Base-by-base conservation (phyloP, 2,797 vertebrate genomes). In the Cossypha niveicapilla region DNA sequence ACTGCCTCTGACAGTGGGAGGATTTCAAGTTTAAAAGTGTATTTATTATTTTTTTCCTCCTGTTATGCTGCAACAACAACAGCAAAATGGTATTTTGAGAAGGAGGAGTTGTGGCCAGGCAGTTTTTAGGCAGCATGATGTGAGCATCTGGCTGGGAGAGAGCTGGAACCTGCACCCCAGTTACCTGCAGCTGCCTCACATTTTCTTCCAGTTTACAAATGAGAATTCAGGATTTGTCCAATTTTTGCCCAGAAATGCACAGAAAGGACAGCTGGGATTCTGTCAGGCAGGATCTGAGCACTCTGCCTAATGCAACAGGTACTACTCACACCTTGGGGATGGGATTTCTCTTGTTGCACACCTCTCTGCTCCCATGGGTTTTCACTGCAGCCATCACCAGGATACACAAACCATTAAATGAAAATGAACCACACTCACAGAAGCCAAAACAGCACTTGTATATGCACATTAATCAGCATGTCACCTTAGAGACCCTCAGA, bases 301-400 rank as follows among this genome's bases (percentile, higher is more conserved):
- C 42, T 53, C 37, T 92, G 75, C 25, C 27, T 79, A 61, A 73
- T 0, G 45, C 77, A 89, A 87, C 92, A 94, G 67, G 77, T 87
- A 18, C 32, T 34, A 71, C 50, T 85, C 48, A 42, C 61, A 37
- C 3, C 12, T 90, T 53, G 18, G 45, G 13, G 13, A 4, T 0
- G 60, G 35, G 10, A 3, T 71, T 94, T 63, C 44, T 85, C 68
- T 18, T 24, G 50, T 48, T 71, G 13, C 23, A 42, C 50, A 11
- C 13, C 54, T 41, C 72, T 1, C 54, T 79, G 21, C 39, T 76
- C 21, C 35, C 32, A 6, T 3, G 19, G 30, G 11, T 18, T 76
- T 88, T 34, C 45, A 30, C 2, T 57, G 48, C 44, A 80, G 44
- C 17, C 57, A 28, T 10, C 77, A 37, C 15, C 77, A 79, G 32